These are phyloP conservation scores for Ceraclea dissimilis DNA, from an alignment of 2,888 invertebrate species.

Conservation along the genomic window DNA sequence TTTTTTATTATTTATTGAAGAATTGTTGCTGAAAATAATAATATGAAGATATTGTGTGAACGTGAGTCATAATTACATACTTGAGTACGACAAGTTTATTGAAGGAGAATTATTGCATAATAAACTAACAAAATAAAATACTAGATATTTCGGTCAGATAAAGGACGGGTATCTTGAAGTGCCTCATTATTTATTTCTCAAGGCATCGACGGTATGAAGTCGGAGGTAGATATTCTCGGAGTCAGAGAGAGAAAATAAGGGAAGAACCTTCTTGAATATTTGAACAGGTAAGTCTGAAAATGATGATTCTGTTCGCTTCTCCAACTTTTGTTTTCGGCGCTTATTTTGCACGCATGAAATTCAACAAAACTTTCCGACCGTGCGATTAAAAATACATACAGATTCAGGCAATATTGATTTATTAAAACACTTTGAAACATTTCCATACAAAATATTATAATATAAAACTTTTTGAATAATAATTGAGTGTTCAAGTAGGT, in stretches of 20 bases:
- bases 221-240: not conserved
- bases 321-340: not conserved
- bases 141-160: not conserved
- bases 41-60: too few relatives aligned
- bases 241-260: not conserved
- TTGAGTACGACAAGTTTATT: too few relatives aligned
- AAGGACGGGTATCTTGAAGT: not conserved
- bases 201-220: not conserved
- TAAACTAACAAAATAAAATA: too few relatives aligned
- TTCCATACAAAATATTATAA: too few relatives aligned
- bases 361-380: not conserved
- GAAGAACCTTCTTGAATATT: not conserved
- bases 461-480: too few relatives aligned
- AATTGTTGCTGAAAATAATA: too few relatives aligned
- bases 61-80: too few relatives aligned
- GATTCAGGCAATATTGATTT: not conserved
- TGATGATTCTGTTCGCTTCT: not conserved
- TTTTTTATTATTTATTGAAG: too few relatives aligned
- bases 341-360: not conserved
- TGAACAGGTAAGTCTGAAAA: not conserved
- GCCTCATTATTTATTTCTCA: constrained; percentile 1
- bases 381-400: not conserved
- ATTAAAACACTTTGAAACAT: too few relatives aligned
- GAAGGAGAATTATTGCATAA: too few relatives aligned
- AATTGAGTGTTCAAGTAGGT: too few relatives aligned